Conservation (phyloP, 2,888 invertebrate species). For the Rambutsinella grinnellia region DNA sequence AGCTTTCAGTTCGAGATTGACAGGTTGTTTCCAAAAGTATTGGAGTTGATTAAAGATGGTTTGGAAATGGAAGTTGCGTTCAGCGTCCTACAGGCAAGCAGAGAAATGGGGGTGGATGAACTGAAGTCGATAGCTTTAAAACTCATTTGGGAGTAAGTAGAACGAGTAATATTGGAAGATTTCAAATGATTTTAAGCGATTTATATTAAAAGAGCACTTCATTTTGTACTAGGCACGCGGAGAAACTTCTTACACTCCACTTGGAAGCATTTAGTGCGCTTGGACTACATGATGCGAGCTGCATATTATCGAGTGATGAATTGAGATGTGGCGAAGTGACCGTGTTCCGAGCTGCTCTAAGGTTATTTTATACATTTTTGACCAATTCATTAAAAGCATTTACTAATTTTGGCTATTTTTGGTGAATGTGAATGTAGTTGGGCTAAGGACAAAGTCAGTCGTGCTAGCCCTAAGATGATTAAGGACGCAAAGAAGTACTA, state of each 20-base stretch:
- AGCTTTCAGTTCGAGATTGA: conserved; percentile 2
- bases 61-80: background rate
- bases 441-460: background rate
- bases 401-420: background rate
- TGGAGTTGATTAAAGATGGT: background rate
- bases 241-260: background rate
- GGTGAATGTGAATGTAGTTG: conserved; percentile 13
- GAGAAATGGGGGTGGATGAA: no score
- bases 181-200: background rate
- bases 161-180: background rate
- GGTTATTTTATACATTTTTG: conserved; percentile 18
- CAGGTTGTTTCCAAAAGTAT: background rate
- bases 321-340: conserved; percentile 16
- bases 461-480: background rate
- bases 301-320: conserved; percentile 28
- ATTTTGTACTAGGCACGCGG: conserved; percentile 8
- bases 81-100: conserved; percentile 7
- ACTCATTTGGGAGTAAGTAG: background rate
- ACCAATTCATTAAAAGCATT: background rate
- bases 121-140: no score
- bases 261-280: conserved; percentile 6
- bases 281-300: conserved; percentile 13
- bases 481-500: background rate
- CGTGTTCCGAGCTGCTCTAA: conserved; percentile 19
- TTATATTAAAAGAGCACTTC: no score